Evolutionary conservation across 2,888 invertebrate genomes (phyloP), one percentile per base, ranked within the genome.

Genomic region (Heliothis peltigera): DNA sequence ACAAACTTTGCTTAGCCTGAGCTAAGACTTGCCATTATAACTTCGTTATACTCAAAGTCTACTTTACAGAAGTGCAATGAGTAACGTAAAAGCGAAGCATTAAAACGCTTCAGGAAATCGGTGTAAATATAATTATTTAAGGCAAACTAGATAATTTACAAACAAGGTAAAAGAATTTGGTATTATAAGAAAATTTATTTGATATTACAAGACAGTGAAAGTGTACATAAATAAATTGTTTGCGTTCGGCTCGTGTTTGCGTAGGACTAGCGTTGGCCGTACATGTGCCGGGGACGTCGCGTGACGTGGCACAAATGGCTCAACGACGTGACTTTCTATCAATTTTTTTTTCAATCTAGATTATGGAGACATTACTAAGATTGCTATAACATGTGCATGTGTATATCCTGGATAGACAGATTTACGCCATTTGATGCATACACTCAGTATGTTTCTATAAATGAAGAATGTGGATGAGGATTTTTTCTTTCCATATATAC

Each of bases 141-240:
- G 4, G 10, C 17, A 32, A 62, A 51, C 19, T 59, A 67, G 46
- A 44, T 12, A 64, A 54, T 39, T n/a, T 18, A 19, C 44, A 28
- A 35, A 6, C 5, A 56, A 55, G 18, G 59, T 49, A 63, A 67
- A 75, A 70, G 61, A 28, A 64, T 66, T 25, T 69, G 25, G 32
- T 43, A 28, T 61, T 79, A 61, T 78, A 64, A 74, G 57, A 74
- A 66, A 68, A 71, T 56, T 43, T 10, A 58, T 70, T 73, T 53
- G 39, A 18, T 66, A 74, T 74, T 68, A 48, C 32, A 21, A 74
- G 35, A 49, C 32, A 51, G 47, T 35, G 53, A 60, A 60, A 60
- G 58, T 71, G 64, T 74, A 64, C 63, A 62, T 67, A 70, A 70
- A 73, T 74, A 79, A 77, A 70, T 55, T 67, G 72, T 75, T 81